phyloP scores from a whole-genome alignment of 2,797 vertebrate species.

The Phaenicophaeus curvirostris region DNA sequence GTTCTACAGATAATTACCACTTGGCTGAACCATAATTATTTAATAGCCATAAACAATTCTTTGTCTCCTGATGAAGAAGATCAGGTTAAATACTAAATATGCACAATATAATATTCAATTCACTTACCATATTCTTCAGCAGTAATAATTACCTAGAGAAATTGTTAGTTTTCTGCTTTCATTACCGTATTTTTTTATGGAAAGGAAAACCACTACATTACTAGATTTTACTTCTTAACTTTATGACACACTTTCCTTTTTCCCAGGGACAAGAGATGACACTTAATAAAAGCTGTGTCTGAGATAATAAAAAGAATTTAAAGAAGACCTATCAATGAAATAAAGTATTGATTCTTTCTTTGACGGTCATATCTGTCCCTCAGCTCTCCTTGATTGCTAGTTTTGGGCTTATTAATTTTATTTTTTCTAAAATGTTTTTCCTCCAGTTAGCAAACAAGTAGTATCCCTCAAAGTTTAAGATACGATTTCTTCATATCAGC shows the following conservation, averaged over 20 bases:
- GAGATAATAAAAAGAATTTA: neutral
- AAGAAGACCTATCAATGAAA: neutral
- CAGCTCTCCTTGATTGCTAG: neutral
- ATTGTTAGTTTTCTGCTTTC: neutral
- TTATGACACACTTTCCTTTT: neutral
- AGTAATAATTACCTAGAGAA: neutral
- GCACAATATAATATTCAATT: neutral
- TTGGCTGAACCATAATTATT: conserved; percentile 27
- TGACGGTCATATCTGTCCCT: neutral
- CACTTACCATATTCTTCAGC: neutral
- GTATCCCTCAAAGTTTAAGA: neutral
- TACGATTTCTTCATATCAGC: neutral
- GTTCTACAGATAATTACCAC: conserved; percentile 18
- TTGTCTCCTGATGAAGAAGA: neutral
- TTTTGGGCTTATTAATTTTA: neutral
- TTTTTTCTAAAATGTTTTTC: neutral
- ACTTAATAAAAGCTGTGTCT: neutral
- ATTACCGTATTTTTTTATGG: neutral
- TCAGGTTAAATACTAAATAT: conserved; percentile 15
- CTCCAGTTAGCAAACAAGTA: neutral
- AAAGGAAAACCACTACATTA: neutral
- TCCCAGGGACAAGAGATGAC: neutral
- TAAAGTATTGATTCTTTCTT: neutral
- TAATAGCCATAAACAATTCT: too few relatives aligned
- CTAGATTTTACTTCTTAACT: neutral